Conservation (phyloP, 2,113 vertebrate genomes). For the Centropristis striata region DNA sequence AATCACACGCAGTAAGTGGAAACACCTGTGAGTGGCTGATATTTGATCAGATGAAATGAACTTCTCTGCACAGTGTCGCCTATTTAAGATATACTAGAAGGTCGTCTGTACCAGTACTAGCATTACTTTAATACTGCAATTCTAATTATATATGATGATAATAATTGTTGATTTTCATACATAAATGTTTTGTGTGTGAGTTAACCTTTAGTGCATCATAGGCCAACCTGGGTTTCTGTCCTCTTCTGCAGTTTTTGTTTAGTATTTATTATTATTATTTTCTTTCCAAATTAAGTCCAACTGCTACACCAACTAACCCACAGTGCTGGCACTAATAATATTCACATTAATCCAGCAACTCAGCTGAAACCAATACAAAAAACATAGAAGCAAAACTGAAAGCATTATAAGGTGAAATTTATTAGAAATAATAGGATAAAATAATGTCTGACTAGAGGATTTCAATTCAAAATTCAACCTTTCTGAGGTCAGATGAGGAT, state of each 20-base stretch:
- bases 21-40: conserved; percentile 24
- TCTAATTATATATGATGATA: not conserved
- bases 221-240: not conserved
- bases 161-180: not conserved
- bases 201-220: not conserved
- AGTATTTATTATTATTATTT: too few relatives aligned
- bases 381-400: not conserved
- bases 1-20: conserved; percentile 9
- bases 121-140: not conserved
- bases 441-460: not conserved
- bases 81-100: not conserved
- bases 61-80: not conserved
- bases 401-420: not conserved
- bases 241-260: not conserved
- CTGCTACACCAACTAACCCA: not conserved
- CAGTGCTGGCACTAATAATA: not conserved
- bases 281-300: not conserved
- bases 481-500: not conserved
- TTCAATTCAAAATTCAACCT: not conserved
- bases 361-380: not conserved
- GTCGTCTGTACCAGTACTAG: not conserved
- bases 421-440: too few relatives aligned
- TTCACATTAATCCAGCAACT: not conserved
- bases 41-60: too few relatives aligned
- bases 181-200: not conserved